Conservation (phyloP, 2,797 vertebrate species). For the Echiichthys vipera region DNA sequence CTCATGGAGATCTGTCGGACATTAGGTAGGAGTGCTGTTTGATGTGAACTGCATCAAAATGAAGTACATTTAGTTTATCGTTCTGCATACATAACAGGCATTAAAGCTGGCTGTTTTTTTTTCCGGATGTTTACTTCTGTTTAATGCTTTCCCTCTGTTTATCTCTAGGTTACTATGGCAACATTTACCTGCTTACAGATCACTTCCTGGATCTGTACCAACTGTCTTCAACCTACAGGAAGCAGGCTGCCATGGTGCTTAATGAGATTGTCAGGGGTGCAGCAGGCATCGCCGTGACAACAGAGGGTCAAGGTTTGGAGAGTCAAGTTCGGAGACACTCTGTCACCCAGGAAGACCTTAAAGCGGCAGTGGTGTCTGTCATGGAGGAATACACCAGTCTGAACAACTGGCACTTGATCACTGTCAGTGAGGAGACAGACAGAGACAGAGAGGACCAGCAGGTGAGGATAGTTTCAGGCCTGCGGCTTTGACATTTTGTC, state of each 20-base stretch:
- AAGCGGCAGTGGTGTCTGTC: conserved; percentile 77
- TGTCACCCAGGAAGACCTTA: conserved; percentile 82
- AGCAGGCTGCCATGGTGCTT: conserved; percentile 93
- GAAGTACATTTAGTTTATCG: not conserved
- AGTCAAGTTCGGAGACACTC: conserved; percentile 27
- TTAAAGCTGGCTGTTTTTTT: not conserved
- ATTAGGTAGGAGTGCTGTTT: conserved; percentile 72
- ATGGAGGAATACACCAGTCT: conserved; percentile 91
- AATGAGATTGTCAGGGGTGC: conserved; percentile 90
- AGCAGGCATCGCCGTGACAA: conserved; percentile 77
- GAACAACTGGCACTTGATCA: conserved; percentile 91
- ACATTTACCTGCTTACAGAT: conserved; percentile 91
- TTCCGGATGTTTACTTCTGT: not conserved
- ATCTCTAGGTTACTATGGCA: conserved; percentile 86
- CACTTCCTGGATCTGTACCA: conserved; percentile 91
- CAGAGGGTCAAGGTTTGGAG: conserved; percentile 49
- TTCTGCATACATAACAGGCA: not conserved
- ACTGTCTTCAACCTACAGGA: conserved; percentile 87
- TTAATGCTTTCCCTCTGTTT: conserved; percentile 5
- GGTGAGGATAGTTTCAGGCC: conserved; percentile 49
- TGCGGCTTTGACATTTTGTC: not conserved
- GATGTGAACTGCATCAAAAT: not conserved
- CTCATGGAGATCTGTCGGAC: conserved; percentile 89
- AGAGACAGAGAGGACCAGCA: conserved; percentile 67
- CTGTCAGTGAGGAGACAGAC: conserved; percentile 69